Conservation (phyloP, 2,797 vertebrate species). For the Enteromius radiatus region DNA sequence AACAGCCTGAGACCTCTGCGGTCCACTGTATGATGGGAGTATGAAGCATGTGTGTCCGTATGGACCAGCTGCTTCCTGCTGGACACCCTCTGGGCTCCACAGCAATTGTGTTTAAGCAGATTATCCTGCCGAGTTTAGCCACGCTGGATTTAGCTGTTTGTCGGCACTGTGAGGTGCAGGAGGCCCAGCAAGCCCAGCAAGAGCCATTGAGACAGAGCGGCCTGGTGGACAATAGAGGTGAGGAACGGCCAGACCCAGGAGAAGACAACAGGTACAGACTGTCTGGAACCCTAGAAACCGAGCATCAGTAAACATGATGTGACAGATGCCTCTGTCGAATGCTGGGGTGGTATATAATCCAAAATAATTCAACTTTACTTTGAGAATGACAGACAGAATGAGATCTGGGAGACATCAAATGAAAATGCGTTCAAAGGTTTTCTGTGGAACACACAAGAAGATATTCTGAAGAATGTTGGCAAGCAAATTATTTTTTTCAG, state of each 20-base stretch:
- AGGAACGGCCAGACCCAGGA: neutral
- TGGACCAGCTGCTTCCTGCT: constrained; percentile 44
- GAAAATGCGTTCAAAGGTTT: neutral
- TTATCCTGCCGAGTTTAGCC: constrained; percentile 74
- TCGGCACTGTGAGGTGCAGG: constrained; percentile 44
- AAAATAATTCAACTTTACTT: neutral
- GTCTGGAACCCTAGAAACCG: neutral
- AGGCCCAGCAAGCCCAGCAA: neutral
- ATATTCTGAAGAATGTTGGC: neutral
- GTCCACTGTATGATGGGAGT: constrained; percentile 7
- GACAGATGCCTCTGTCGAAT: neutral
- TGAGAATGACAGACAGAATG: constrained; percentile 39
- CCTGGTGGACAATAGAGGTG: constrained; percentile 44
- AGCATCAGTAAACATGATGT: neutral
- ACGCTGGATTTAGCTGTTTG: constrained; percentile 74
- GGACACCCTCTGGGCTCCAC: constrained; percentile 15
- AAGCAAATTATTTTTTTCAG: neutral
- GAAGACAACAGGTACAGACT: neutral
- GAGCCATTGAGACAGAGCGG: neutral
- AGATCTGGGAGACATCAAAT: constrained; percentile 40
- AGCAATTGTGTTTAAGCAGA: constrained; percentile 55
- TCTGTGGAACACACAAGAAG: neutral
- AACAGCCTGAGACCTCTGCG: neutral
- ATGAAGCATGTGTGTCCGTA: constrained; percentile 24
- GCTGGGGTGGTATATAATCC: neutral